Evolutionary conservation across 1,140 invertebrate species (phyloP).

Genomic region (Nasonia longicornis): DNA sequence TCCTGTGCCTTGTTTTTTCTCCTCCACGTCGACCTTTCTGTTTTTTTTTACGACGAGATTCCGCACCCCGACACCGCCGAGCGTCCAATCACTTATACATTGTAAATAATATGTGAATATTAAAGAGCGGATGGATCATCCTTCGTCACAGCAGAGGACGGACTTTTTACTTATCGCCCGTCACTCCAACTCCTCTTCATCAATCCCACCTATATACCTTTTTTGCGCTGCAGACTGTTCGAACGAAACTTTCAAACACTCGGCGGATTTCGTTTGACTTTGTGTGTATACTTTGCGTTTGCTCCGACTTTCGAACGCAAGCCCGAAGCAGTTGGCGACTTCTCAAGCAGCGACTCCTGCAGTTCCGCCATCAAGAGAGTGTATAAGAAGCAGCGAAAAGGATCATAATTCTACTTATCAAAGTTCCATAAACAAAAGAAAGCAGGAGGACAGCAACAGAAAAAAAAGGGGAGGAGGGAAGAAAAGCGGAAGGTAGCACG

Average conservation of each 20-base stretch:
- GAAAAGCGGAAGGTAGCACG: too few relatives aligned
- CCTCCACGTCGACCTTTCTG: too few relatives aligned
- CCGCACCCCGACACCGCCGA: neutral
- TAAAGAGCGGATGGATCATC: neutral
- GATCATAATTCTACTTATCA: conserved; percentile 1
- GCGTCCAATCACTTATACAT: neutral
- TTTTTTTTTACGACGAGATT: too few relatives aligned
- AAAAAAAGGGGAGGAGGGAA: neutral
- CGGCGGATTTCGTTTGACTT: too few relatives aligned
- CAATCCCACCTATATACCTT: too few relatives aligned
- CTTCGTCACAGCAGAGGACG: neutral
- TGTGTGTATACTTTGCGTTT: too few relatives aligned
- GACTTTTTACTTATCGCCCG: neutral
- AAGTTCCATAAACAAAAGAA: conserved; percentile 17
- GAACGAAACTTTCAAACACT: too few relatives aligned
- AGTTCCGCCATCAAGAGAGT: neutral
- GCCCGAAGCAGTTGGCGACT: neutral
- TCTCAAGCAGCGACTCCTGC: neutral
- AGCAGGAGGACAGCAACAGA: neutral
- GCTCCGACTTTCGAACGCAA: too few relatives aligned
- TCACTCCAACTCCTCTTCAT: too few relatives aligned
- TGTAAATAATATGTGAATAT: conserved; percentile 29
- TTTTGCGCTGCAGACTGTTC: too few relatives aligned
- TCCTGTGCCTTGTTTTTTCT: too few relatives aligned
- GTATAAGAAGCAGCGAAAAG: neutral